phyloP scores from a whole-genome alignment of 64 coral and sea anemone genomes.

The Trachythela sp. region DNA sequence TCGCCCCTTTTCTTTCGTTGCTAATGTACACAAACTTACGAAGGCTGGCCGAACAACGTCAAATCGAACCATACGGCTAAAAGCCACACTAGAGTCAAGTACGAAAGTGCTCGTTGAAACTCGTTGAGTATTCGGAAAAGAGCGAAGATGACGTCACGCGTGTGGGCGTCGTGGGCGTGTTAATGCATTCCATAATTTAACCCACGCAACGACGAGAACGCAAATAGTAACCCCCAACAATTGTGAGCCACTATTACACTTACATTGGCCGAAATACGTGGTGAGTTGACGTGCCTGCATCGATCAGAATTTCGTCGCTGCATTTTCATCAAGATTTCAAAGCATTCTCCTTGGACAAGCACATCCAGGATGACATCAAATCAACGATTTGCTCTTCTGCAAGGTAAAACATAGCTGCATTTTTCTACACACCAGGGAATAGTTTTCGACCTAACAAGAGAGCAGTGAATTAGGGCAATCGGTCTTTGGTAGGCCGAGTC shows the following conservation, averaged over 20 bases:
- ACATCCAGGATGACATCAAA: not conserved
- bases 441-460: not conserved
- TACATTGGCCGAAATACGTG: not conserved
- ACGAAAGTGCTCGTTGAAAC: not conserved
- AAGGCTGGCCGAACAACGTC: not conserved
- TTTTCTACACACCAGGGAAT: not conserved
- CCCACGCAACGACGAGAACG: conserved; percentile 4
- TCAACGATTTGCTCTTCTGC: not conserved
- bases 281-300: not conserved
- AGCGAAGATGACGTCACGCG: not conserved
- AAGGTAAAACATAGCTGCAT: not conserved
- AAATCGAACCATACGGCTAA: not conserved
- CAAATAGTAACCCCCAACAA: conserved; percentile 12
- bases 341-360: not conserved
- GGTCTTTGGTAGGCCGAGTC: not conserved
- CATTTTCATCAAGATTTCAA: not conserved
- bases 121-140: not conserved
- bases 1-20: not conserved
- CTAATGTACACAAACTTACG: not conserved
- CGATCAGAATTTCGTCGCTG: not conserved
- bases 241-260: not conserved
- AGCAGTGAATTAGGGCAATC: not conserved
- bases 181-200: not conserved
- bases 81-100: not conserved
- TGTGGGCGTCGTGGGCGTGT: not conserved